A percentile compares a stretch with the other conserved stretches of the same genome.
Evolutionary conservation across 1,140 invertebrate genomes (phyloP).

Genomic region (Drosophila murphyi): DNA sequence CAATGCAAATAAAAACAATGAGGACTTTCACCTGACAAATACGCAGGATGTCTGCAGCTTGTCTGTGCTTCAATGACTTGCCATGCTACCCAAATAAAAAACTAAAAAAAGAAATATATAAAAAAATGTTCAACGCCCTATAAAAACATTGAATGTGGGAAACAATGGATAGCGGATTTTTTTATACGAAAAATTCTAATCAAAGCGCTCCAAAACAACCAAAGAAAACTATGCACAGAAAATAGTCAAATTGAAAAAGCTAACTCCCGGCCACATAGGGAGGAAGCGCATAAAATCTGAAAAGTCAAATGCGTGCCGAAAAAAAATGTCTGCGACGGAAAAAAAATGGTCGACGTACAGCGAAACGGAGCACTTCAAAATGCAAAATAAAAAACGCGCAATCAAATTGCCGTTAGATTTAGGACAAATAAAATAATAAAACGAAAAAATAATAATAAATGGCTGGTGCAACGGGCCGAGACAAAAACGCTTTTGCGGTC

Average conservation of each 20-base stretch:
- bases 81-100: constrained; percentile 25
- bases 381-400: constrained; percentile 67
- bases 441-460: constrained; percentile 21
- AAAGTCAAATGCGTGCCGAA: constrained; percentile 68
- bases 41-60: constrained; percentile 71
- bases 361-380: constrained; percentile 66
- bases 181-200: constrained; percentile 75
- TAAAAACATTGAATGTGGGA: constrained; percentile 45
- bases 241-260: constrained; percentile 33
- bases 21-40: constrained; percentile 78
- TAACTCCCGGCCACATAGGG: constrained; percentile 1
- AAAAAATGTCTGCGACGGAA: constrained; percentile 63
- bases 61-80: constrained; percentile 71
- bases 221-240: constrained; percentile 49
- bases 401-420: constrained; percentile 72
- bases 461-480: constrained; percentile 51
- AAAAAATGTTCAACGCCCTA: constrained; percentile 27
- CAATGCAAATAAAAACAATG: constrained; percentile 58
- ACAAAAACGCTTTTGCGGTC: constrained; percentile 66
- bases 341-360: constrained; percentile 59
- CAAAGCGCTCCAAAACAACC: constrained; percentile 63
- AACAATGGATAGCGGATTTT: constrained; percentile 55
- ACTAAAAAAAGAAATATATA: constrained; percentile 42
- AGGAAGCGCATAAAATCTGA: constrained; percentile 34
- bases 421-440: constrained; percentile 67